Evolutionary conservation across 1,140 invertebrate species (phyloP), one percentile per base, ranked within the genome.

Genomic region (Solen grandis): DNA sequence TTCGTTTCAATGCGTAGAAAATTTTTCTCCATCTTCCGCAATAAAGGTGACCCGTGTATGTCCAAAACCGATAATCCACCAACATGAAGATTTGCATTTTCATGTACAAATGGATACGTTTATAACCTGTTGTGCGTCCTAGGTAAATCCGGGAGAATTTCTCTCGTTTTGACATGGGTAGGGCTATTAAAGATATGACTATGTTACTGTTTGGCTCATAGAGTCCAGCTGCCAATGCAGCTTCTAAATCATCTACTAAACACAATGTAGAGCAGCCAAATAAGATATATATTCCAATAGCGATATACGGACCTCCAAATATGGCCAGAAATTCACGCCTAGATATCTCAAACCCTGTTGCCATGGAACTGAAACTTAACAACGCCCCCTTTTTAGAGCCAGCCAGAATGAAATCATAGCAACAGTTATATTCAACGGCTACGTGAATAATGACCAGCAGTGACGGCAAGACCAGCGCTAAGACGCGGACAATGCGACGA

Each of bases 41-140:
- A 22, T 52, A 31, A 14, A 74, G 50, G 29, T 46, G 59, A 0
- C 46, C n/a, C 5, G 33, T 46, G 5, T 66, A 54, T 25, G 13
- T 66, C 78, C 78, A 81, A 59, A 74, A 81, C 52, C 65, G 36
- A 1, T 33, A 52, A 55, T 72, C 31, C 3, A 79, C 25, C 29
- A 79, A 38, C 76, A 79, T 79, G 54, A 70, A 79, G 19, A 70
- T 63, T 16, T 80, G 66, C 10, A 60, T 46, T 38, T 66, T 46
- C 25, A 72, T 52, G 16, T 72, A 38, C 22, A 27, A 54, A 19
- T 72, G 52, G 5, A 80, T 2, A 31, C 63, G 25, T 5, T 63
- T 46, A 36, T 41, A 80, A 19, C 77, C 77, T 35, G 19, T 27
- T 22, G 36, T 29, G 5, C 50, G 36, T 33, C 60, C 33, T 14